These are phyloP conservation scores for Psittacus erithacus DNA, from an alignment of 2,113 vertebrate genomes.

Conservation along the genomic window DNA sequence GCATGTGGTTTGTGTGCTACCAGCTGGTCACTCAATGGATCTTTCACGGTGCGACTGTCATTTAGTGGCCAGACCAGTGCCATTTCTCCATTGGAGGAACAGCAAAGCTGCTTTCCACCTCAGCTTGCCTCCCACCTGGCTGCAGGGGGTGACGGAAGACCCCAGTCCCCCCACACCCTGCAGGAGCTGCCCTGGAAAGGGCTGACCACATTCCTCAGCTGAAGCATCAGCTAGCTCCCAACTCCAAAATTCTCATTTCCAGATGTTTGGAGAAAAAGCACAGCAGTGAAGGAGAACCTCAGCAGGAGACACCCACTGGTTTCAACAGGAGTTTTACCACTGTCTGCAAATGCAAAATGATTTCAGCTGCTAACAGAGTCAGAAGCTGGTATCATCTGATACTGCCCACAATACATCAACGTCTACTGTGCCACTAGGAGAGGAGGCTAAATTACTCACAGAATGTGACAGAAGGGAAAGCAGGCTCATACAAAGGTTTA, in stretches of 20 bases:
- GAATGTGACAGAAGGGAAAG: not conserved
- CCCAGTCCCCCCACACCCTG: not conserved
- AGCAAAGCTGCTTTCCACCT: not conserved
- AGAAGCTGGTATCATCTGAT: not conserved
- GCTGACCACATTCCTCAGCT: slow-evolving; percentile 25
- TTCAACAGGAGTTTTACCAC: not conserved
- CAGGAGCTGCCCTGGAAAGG: not conserved
- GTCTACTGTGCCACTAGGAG: not conserved
- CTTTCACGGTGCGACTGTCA: not conserved
- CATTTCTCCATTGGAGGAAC: not conserved
- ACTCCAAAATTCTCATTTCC: slow-evolving; percentile 34
- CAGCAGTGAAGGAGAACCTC: slow-evolving; percentile 4
- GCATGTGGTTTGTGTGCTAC: slow-evolving; percentile 64
- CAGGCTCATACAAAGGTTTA: not conserved
- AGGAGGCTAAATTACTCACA: not conserved
- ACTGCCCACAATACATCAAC: not conserved
- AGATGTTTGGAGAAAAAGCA: slow-evolving; percentile 13
- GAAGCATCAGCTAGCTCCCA: slow-evolving; percentile 38
- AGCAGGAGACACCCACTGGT: not conserved
- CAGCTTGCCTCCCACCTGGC: not conserved
- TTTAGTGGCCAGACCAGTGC: slow-evolving; percentile 46
- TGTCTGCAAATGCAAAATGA: not conserved
- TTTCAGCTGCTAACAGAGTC: not conserved
- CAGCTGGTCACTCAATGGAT: slow-evolving; percentile 36
- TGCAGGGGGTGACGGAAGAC: not conserved